phyloP scores from a whole-genome alignment of 2,113 vertebrate species.

The Kryptolebias marmoratus region DNA sequence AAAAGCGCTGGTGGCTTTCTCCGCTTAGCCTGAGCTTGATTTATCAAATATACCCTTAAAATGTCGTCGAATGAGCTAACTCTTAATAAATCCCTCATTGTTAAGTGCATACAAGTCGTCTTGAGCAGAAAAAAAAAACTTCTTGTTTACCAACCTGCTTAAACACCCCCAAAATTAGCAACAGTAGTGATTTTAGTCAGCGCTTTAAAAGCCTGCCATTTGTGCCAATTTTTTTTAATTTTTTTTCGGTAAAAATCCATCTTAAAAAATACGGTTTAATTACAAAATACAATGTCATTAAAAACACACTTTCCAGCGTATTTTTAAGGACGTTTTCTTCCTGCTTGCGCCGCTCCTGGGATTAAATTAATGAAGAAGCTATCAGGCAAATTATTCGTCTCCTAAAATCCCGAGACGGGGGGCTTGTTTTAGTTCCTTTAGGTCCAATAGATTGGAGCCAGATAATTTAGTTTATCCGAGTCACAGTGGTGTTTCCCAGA shows the following conservation, averaged over 20 bases:
- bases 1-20: neutral
- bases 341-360: slow-evolving; percentile 19
- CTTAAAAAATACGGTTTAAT: too few relatives aligned
- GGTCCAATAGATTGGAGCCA: slow-evolving; percentile 50
- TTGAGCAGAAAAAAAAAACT: too few relatives aligned
- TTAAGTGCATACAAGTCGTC: too few relatives aligned
- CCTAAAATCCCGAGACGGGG: slow-evolving; percentile 16
- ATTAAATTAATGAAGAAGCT: slow-evolving; percentile 58
- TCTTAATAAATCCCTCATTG: neutral
- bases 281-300: too few relatives aligned
- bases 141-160: too few relatives aligned
- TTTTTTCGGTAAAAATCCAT: neutral
- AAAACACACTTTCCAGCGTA: too few relatives aligned
- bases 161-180: too few relatives aligned
- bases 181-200: too few relatives aligned
- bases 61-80: neutral
- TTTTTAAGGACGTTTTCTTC: neutral
- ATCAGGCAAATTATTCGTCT: slow-evolving; percentile 50
- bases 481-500: slow-evolving; percentile 35
- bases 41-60: slow-evolving; percentile 6
- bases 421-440: slow-evolving; percentile 50
- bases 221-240: neutral
- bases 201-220: slow-evolving; percentile 6
- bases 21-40: slow-evolving; percentile 1
- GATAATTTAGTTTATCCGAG: slow-evolving; percentile 43